A percentile compares a stretch with the other conserved stretches of the same genome.
phyloP scores from a whole-genome alignment of 2,797 vertebrate species.

The Remorina albescens region DNA sequence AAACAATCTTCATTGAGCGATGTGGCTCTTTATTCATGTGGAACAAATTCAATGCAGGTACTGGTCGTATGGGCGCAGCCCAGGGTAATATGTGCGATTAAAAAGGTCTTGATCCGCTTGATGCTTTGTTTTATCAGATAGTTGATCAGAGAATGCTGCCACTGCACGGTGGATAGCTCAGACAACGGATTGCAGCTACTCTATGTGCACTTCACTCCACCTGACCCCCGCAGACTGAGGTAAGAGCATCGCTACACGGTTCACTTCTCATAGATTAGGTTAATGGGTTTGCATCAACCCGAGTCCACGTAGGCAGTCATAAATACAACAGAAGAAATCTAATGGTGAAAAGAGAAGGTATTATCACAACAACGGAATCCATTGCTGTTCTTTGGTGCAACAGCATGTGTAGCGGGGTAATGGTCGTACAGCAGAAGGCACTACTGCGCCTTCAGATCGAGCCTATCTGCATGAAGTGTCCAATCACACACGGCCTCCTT shows the following conservation, averaged over 20 bases:
- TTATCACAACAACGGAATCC: too few relatives aligned
- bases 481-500: too few relatives aligned
- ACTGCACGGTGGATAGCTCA: conserved; percentile 31
- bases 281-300: too few relatives aligned
- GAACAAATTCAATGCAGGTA: background rate
- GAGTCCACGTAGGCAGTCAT: too few relatives aligned
- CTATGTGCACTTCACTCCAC: background rate
- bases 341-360: too few relatives aligned
- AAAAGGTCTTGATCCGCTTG: background rate
- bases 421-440: too few relatives aligned
- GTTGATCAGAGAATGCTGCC: conserved; percentile 5
- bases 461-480: too few relatives aligned
- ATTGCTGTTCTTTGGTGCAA: too few relatives aligned
- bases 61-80: background rate
- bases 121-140: background rate
- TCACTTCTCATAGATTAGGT: too few relatives aligned
- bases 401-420: too few relatives aligned
- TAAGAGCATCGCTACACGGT: background rate
- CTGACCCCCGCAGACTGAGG: conserved; percentile 7
- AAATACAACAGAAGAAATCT: too few relatives aligned
- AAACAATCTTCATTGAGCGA: conserved; percentile 31
- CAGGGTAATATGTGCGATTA: background rate
- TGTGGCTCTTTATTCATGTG: background rate
- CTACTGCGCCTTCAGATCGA: too few relatives aligned
- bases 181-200: background rate